A percentile compares a stretch with the other conserved stretches of the same genome.
Conservation (phyloP, 2,797 vertebrate species). For the Lacerta viridis region DNA sequence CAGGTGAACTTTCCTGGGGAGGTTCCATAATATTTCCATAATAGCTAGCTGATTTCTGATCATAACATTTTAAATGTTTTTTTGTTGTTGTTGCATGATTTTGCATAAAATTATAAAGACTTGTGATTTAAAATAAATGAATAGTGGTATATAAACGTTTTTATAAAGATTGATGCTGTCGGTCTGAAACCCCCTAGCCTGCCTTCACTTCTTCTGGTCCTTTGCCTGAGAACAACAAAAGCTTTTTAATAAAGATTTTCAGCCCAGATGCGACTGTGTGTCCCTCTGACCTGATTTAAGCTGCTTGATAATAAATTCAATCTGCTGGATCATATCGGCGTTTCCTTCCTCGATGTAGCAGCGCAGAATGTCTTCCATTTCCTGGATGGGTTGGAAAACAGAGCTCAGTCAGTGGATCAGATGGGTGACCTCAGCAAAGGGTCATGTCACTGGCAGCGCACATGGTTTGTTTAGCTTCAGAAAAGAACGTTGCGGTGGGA, state of each 20-base stretch:
- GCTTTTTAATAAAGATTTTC: conserved; percentile 48
- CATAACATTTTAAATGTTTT: too few species aligned
- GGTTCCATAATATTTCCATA: too few species aligned
- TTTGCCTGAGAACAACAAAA: conserved; percentile 39
- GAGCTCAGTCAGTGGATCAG: conserved; percentile 38
- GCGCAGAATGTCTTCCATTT: conserved; percentile 93
- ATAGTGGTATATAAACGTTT: too few species aligned
- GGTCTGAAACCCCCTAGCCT: conserved; percentile 26
- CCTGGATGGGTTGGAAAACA: conserved; percentile 79
- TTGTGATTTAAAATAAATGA: too few species aligned
- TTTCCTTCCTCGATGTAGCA: conserved; percentile 94
- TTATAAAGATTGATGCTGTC: conserved; percentile 18
- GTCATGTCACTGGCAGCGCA: conserved; percentile 3
- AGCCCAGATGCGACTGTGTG: conserved; percentile 51
- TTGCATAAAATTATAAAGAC: too few species aligned
- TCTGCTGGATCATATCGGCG: conserved; percentile 90
- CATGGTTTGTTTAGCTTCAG: background rate
- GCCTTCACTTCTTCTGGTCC: conserved; percentile 14
- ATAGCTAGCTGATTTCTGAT: too few species aligned
- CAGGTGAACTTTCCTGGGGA: too few species aligned
- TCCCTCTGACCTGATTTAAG: conserved; percentile 90
- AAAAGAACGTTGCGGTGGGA: conserved; percentile 26
- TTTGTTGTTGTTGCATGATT: too few species aligned
- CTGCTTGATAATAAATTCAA: conserved; percentile 94
- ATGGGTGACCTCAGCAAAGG: conserved; percentile 27